phyloP scores from a whole-genome alignment of 2,113 vertebrate species.

The Colinus virginianus region DNA sequence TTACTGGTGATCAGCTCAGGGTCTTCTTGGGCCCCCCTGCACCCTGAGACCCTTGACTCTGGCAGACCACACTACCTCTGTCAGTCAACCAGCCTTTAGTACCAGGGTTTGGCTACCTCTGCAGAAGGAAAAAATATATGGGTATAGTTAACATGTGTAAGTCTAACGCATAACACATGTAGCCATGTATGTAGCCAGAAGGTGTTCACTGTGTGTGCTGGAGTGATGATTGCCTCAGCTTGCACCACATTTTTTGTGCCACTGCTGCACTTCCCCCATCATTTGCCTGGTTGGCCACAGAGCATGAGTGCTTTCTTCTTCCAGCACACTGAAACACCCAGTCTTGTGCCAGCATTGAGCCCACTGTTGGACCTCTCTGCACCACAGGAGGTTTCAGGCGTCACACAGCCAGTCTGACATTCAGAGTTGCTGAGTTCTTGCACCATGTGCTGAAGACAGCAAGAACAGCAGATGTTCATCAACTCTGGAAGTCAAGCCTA shows the following conservation, averaged over 20 bases:
- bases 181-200: conserved; percentile 72
- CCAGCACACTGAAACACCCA: not conserved
- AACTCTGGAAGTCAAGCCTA: conserved; percentile 27
- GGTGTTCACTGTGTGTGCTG: conserved; percentile 66
- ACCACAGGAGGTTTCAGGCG: conserved; percentile 2
- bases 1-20: not conserved
- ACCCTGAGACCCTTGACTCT: not conserved
- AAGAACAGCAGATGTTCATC: conserved; percentile 34
- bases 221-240: conserved; percentile 74
- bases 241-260: conserved; percentile 69
- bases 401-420: conserved; percentile 5
- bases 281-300: conserved; percentile 38
- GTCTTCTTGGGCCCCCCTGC: not conserved
- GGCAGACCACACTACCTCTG: not conserved
- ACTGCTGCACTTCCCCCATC: conserved; percentile 56
- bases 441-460: not conserved
- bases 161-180: conserved; percentile 72
- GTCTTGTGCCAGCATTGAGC: conserved; percentile 10
- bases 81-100: conserved; percentile 38
- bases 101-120: conserved; percentile 44
- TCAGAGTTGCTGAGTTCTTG: conserved; percentile 17
- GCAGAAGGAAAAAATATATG: conserved; percentile 70
- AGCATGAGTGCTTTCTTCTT: conserved; percentile 16
- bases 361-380: not conserved
- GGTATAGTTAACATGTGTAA: conserved; percentile 72